Evolutionary conservation across 2,888 invertebrate species (phyloP).

Genomic region (Pseudanteris insignis): DNA sequence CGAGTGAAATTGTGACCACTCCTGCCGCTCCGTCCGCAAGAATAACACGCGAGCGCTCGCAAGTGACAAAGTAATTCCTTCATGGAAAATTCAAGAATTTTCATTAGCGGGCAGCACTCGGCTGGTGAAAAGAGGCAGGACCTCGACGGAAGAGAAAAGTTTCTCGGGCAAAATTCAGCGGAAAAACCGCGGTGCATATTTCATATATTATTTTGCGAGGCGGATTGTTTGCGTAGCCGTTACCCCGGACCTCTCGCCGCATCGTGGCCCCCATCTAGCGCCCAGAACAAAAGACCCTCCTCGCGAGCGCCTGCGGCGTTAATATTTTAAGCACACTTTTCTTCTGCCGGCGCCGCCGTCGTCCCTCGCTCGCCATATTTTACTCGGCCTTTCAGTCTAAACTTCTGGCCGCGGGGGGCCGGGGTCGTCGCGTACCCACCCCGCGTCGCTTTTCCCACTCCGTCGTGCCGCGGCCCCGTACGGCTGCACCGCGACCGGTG

Average conservation of each 20-base stretch:
- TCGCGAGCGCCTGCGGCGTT: constrained; percentile 63
- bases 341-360: constrained; percentile 50
- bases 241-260: constrained; percentile 47
- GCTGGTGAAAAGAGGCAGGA: constrained; percentile 41
- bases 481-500: constrained; percentile 28
- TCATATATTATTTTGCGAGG: constrained; percentile 65
- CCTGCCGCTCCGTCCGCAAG: constrained; percentile 3
- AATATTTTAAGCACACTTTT: constrained; percentile 67
- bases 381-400: constrained; percentile 41
- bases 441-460: constrained; percentile 35
- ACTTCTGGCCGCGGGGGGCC: constrained; percentile 23
- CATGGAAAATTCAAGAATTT: constrained; percentile 66
- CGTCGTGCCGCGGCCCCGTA: constrained; percentile 18
- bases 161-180: constrained; percentile 55
- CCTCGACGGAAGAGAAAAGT: constrained; percentile 46
- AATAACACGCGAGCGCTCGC: background rate
- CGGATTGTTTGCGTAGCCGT: constrained; percentile 62
- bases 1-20: constrained; percentile 4
- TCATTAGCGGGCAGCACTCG: constrained; percentile 59
- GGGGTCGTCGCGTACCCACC: background rate
- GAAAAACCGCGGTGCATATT: constrained; percentile 62
- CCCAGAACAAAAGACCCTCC: constrained; percentile 63
- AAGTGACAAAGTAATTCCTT: constrained; percentile 35
- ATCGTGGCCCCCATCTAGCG: constrained; percentile 48
- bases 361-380: constrained; percentile 27